Evolutionary conservation across 2,797 vertebrate genomes (phyloP).

Genomic region (Myoxocephalus aenaeus): DNA sequence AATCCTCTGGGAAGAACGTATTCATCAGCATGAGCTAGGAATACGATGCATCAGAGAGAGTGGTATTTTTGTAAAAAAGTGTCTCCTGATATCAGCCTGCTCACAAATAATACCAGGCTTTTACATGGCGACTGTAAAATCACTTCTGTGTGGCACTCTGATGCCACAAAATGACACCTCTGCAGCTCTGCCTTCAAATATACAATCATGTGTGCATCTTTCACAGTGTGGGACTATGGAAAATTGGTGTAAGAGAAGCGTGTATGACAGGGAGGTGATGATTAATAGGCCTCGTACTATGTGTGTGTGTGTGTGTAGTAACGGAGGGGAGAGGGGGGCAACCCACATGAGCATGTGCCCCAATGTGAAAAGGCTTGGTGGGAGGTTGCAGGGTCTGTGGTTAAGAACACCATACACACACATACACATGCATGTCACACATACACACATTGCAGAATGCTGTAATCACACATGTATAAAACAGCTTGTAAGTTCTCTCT

Average conservation of each 20-base stretch:
- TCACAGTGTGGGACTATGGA: slow-evolving; percentile 33
- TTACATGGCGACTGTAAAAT: slow-evolving; percentile 26
- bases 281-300: slow-evolving; percentile 46
- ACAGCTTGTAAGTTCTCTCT: slow-evolving; percentile 32
- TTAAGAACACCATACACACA: slow-evolving; percentile 38
- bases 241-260: slow-evolving; percentile 29
- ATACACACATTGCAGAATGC: background rate
- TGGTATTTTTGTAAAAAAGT: slow-evolving; percentile 25
- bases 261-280: slow-evolving; percentile 51
- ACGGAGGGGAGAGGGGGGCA: slow-evolving; percentile 9
- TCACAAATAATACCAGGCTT: slow-evolving; percentile 11
- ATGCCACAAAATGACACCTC: slow-evolving; percentile 44
- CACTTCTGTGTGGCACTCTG: slow-evolving; percentile 22
- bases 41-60: background rate
- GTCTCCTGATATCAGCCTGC: slow-evolving; percentile 17
- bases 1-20: slow-evolving; percentile 5
- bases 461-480: slow-evolving; percentile 51
- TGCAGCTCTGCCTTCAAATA: slow-evolving; percentile 27
- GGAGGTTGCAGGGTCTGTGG: slow-evolving; percentile 28
- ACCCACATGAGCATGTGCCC: slow-evolving; percentile 21
- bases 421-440: slow-evolving; percentile 9
- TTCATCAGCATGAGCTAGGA: slow-evolving; percentile 5
- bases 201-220: slow-evolving; percentile 36
- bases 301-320: slow-evolving; percentile 31
- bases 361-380: background rate